Evolutionary conservation across 1,140 invertebrate genomes (phyloP).

Genomic region (Saxidomus purpurata): DNA sequence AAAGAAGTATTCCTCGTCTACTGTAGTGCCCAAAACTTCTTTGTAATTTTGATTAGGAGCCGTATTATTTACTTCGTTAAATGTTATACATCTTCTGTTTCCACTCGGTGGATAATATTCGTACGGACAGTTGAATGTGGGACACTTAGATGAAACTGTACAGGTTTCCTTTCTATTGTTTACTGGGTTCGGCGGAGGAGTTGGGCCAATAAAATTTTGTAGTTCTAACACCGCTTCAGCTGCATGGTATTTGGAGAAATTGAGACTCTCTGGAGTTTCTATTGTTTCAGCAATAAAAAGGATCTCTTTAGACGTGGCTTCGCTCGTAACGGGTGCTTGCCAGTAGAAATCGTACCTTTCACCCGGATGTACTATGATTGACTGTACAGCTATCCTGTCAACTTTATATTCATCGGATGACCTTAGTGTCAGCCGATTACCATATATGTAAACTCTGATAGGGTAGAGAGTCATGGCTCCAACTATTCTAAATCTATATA

Average conservation of each 20-base stretch:
- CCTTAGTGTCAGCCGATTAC: constrained; percentile 93
- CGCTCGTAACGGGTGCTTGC: background rate
- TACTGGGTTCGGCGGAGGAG: background rate
- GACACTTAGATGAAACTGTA: background rate
- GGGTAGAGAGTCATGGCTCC: constrained; percentile 76
- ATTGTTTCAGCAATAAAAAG: constrained; percentile 23
- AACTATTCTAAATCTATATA: no score
- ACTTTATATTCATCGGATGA: constrained; percentile 94
- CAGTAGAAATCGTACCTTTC: constrained; percentile 94
- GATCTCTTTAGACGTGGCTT: background rate
- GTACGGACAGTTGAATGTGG: constrained; percentile 24
- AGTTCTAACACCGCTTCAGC: constrained; percentile 26
- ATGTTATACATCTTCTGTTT: background rate
- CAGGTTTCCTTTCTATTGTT: background rate
- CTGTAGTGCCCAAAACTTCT: background rate
- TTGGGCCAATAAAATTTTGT: background rate
- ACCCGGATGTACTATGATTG: constrained; percentile 87
- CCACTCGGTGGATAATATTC: background rate
- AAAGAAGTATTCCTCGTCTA: constrained; percentile 47
- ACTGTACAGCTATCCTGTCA: constrained; percentile 89
- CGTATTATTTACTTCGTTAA: constrained; percentile 10
- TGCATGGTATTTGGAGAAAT: constrained; percentile 22
- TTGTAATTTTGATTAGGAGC: background rate
- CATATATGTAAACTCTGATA: constrained; percentile 91
- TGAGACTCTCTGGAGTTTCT: background rate